phyloP scores from a whole-genome alignment of 2,797 vertebrate genomes.

The Brotula barbata region DNA sequence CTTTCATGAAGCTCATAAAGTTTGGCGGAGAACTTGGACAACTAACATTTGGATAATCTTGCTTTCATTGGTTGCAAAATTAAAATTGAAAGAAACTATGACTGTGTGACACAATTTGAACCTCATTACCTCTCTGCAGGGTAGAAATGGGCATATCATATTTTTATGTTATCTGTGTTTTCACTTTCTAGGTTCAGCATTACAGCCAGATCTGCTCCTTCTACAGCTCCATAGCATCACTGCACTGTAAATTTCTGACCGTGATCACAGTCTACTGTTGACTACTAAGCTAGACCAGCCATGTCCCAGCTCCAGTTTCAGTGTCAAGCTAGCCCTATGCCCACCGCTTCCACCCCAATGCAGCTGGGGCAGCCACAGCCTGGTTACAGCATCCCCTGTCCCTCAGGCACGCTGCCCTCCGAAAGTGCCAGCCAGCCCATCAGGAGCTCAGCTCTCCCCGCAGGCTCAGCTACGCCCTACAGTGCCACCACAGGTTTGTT shows the following conservation, averaged over 20 bases:
- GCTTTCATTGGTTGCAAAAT: background rate
- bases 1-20: too few relatives aligned
- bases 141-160: background rate
- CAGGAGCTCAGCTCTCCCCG: conserved; percentile 91
- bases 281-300: conserved; percentile 41
- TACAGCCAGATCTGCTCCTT: conserved; percentile 75
- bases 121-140: background rate
- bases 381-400: conserved; percentile 90
- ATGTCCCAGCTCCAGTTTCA: conserved; percentile 98
- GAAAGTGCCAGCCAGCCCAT: conserved; percentile 95
- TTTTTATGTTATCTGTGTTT: background rate
- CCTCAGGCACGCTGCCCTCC: conserved; percentile 87
- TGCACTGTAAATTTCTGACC: conserved; percentile 56
- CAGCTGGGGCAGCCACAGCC: conserved; percentile 84
- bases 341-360: conserved; percentile 75
- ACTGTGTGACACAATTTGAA: too few relatives aligned
- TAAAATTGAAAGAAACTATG: background rate
- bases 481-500: conserved; percentile 87
- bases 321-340: conserved; percentile 82
- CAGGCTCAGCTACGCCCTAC: conserved; percentile 90
- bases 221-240: conserved; percentile 44
- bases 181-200: conserved; percentile 79
- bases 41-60: too few relatives aligned
- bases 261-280: conserved; percentile 66
- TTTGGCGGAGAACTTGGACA: too few relatives aligned